These are phyloP conservation scores for Drosophila willistoni DNA, from an alignment of 1,140 invertebrate genomes.

Conservation along the genomic window DNA sequence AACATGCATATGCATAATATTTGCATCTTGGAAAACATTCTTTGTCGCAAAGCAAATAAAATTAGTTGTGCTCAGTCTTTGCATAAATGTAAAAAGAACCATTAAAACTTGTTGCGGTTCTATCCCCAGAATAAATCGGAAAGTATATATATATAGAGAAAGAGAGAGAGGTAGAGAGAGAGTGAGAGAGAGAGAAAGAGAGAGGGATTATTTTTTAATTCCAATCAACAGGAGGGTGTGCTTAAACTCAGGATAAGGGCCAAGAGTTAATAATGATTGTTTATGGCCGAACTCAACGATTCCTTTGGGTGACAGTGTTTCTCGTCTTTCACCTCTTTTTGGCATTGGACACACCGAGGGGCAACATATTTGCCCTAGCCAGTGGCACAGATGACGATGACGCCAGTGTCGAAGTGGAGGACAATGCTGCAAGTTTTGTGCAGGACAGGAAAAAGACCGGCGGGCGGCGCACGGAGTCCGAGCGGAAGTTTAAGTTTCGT, in stretches of 20 bases:
- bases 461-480: constrained; percentile 25
- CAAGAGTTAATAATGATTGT: not conserved
- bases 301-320: constrained; percentile 16
- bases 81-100: constrained; percentile 14
- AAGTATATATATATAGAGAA: not conserved
- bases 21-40: constrained; percentile 23
- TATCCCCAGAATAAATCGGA: not conserved
- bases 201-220: not conserved
- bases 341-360: constrained; percentile 8
- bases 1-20: constrained; percentile 5
- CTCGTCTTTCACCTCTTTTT: constrained; percentile 22
- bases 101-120: not conserved
- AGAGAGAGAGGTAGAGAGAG: too few relatives aligned
- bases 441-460: constrained; percentile 10
- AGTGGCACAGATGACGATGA: not conserved
- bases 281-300: too few relatives aligned
- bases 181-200: too few relatives aligned
- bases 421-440: not conserved
- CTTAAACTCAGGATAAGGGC: not conserved
- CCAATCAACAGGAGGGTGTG: not conserved
- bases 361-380: not conserved
- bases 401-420: not conserved
- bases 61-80: constrained; percentile 20
- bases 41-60: constrained; percentile 7
- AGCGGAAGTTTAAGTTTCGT: constrained; percentile 67